Conservation (phyloP, 1,140 invertebrate species). For the Ladona fulva region DNA sequence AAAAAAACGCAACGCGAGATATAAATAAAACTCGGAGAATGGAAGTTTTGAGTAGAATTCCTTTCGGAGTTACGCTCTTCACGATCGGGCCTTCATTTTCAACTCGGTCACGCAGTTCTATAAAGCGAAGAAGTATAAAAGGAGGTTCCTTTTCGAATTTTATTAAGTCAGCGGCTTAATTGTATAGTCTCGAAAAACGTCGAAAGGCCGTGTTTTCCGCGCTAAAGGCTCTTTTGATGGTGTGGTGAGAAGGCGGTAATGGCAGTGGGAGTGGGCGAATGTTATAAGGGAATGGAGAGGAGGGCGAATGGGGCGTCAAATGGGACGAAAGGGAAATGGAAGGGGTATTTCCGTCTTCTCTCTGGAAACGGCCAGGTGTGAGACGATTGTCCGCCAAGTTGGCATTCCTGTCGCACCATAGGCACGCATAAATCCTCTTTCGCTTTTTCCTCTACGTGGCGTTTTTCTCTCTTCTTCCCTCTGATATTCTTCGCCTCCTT, state of each 20-base stretch:
- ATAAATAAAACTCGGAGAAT: too few relatives aligned
- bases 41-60: too few relatives aligned
- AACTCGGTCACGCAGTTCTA: too few relatives aligned
- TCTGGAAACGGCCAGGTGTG: neutral
- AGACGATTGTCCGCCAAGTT: neutral
- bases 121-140: too few relatives aligned
- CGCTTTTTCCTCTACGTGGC: neutral
- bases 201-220: too few relatives aligned
- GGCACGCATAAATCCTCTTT: neutral
- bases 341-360: neutral
- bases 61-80: too few relatives aligned
- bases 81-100: too few relatives aligned
- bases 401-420: neutral
- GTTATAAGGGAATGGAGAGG: neutral
- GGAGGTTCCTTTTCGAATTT: too few relatives aligned
- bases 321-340: neutral
- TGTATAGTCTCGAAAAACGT: too few relatives aligned
- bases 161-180: too few relatives aligned
- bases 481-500: neutral
- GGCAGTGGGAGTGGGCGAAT: neutral
- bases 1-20: too few relatives aligned
- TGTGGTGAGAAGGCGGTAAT: neutral
- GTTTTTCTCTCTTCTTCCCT: neutral
- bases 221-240: too few relatives aligned
- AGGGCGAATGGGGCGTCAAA: neutral